A percentile compares a stretch with the other conserved stretches of the same genome.
Evolutionary conservation across 1,140 invertebrate species (phyloP).

Genomic region (Phymastichus coffea): DNA sequence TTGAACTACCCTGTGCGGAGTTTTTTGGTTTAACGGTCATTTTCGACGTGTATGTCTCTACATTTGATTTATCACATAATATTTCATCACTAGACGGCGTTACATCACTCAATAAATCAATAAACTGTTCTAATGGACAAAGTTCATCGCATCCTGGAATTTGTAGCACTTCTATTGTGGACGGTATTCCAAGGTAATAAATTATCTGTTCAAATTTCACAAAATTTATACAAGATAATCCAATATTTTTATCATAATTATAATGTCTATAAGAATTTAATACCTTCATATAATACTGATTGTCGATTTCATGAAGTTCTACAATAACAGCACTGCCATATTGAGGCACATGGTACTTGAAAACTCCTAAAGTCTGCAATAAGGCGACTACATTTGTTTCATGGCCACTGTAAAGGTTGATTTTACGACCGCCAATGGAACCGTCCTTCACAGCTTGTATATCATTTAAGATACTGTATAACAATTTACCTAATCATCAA

Average conservation of each 20-base stretch:
- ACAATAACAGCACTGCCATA: conserved; percentile 57
- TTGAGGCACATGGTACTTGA: conserved; percentile 60
- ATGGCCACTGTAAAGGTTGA: conserved; percentile 66
- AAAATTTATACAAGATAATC: background rate
- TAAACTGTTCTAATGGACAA: conserved; percentile 28
- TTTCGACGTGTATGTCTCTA: background rate
- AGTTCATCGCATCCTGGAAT: conserved; percentile 27
- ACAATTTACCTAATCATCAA: conserved; percentile 38
- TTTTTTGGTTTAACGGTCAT: too few relatives aligned
- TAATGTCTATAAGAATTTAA: background rate
- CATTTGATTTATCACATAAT: conserved; percentile 31
- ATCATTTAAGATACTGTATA: conserved; percentile 59
- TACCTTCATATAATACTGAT: conserved; percentile 35
- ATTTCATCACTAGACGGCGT: conserved; percentile 29
- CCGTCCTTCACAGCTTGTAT: conserved; percentile 30
- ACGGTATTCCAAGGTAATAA: conserved; percentile 28
- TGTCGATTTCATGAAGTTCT: conserved; percentile 37
- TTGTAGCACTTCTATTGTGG: background rate
- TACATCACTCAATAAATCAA: conserved; percentile 20
- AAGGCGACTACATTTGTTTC: conserved; percentile 71
- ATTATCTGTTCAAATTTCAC: background rate
- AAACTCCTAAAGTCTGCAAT: conserved; percentile 64
- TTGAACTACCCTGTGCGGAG: too few relatives aligned
- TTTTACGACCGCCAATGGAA: conserved; percentile 40
- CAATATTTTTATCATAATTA: background rate